Evolutionary conservation across 2,113 vertebrate species (phyloP), one percentile per base, ranked within the genome.

Genomic region (Poecilia latipinna): DNA sequence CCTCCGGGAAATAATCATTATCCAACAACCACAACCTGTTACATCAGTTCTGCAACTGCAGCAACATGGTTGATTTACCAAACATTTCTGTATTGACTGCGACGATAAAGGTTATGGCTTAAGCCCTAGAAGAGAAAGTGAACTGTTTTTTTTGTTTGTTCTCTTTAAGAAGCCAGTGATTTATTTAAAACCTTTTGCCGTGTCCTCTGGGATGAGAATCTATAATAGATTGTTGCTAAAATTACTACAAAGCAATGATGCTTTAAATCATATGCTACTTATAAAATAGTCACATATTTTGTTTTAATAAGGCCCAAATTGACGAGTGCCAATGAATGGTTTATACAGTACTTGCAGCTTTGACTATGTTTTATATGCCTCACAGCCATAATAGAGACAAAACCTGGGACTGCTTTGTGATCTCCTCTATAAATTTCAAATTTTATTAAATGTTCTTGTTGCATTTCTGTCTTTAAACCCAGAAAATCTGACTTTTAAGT

Each of bases 21-120:
- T 70, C 10, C 60, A 77, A 33, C 60, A 51, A 64, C 48, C 61
- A 4, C 68, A 76, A 12, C 37, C 31, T 61, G 44, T 61, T 31
- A 33, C 8, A 15, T 70, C 67, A 70, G 42, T 44, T 64, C 32
- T 22, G 12, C 60, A 35, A 1, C 39, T 32, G 13, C 32, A 69
- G 35, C 60, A 31, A 48, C 44, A 76, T 5, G 32, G 39, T 22
- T 35, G 31, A 63, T 57, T 57, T 24, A 24, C 8, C 51, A 22
- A 57, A 57, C 24, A 57, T n/a, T 7, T 22, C 19, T n/a, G 8
- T 10, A 10, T 24, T n/a, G 8, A 8, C 7, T 10, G 51, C 51
- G n/a, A 8, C 51, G 17, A 11, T 24, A 24, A 8, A 24, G 22
- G 24, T n/a, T 24, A 29, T 29, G 17, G 48, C 22, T 22, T 22